These are phyloP conservation scores for Engraulis encrasicolus DNA, from an alignment of 2,113 vertebrate genomes.

Conservation along the genomic window DNA sequence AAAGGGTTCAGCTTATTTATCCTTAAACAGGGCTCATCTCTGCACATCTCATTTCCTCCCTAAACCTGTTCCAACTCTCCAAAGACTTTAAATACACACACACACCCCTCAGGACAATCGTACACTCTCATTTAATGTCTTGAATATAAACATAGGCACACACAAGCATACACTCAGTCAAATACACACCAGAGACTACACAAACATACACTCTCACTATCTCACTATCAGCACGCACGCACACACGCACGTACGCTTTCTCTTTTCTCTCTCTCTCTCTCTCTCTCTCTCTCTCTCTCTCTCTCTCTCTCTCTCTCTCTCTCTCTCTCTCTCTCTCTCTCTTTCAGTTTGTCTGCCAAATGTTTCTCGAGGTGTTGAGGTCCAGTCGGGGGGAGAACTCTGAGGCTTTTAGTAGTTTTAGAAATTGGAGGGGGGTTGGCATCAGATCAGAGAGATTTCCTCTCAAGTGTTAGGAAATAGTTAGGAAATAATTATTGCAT, in stretches of 20 bases:
- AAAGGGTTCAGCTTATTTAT: not conserved
- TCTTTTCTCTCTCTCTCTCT: not conserved
- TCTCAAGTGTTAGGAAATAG: not conserved
- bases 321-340: not conserved
- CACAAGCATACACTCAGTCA: not conserved
- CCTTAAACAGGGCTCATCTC: slow-evolving; percentile 13
- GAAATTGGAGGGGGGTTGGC: not conserved
- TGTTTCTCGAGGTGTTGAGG: not conserved
- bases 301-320: not conserved
- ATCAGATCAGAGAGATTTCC: not conserved
- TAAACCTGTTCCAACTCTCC: not conserved
- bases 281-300: not conserved
- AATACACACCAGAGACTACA: not conserved
- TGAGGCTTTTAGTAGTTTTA: slow-evolving; percentile 5
- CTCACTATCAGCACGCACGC: not conserved
- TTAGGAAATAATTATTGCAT: not conserved
- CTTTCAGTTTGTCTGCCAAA: not conserved
- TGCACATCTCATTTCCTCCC: slow-evolving; percentile 8
- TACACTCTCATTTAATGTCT: not conserved
- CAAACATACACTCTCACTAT: not conserved
- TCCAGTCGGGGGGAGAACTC: not conserved
- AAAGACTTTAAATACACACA: not conserved
- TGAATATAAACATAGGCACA: not conserved
- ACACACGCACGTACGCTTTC: not conserved
- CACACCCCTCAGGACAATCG: no score